Evolutionary conservation across 2,797 vertebrate species (phyloP), one percentile per base, ranked within the genome.

Genomic region (Smutsia temminckii): DNA sequence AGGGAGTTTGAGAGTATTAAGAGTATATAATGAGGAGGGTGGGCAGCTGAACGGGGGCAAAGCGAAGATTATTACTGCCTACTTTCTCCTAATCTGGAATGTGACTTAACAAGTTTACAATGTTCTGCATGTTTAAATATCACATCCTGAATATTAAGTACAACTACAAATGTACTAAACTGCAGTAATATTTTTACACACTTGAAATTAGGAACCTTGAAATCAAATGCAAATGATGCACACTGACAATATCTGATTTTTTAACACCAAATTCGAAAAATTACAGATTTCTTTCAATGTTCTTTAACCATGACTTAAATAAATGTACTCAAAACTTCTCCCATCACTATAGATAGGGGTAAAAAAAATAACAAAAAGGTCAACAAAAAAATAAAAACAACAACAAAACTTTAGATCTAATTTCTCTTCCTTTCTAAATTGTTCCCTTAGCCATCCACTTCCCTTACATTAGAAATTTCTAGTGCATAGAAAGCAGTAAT

Each of bases 81-180:
- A 46, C 40, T 95, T 94, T 75, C 61, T 89, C 85, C 80, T 92
- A 7, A 87, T 92, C 57, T 96, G 94, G 93, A 96, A 95, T 95
- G 93, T 95, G 87, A 94, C 21, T 91, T 88, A 53, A 18, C 11
- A 89, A 77, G 20, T 71, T 94, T 89, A 88, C 66, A 66, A 25
- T 93, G 80, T 69, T 84, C 53, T 95, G 83, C 42, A 69, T 25
- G 74, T 91, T 93, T 63, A 90, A 96, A 51, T 71, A 89, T 87
- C 49, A 92, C 49, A 74, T 72, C 87, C 85, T 95, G 51, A 93
- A 94, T 72, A 93, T 27, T 84, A 95, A 89, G 80, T 84, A 91
- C 46, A 75, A 71, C 25, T 13, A 18, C 1, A 78, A 75, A 53
- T 61, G 55, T 29, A 94, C 68, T 63, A 85, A 20, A 57, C 29